Conservation (phyloP, 2,797 vertebrate genomes). For the Okamejei kenojei region DNA sequence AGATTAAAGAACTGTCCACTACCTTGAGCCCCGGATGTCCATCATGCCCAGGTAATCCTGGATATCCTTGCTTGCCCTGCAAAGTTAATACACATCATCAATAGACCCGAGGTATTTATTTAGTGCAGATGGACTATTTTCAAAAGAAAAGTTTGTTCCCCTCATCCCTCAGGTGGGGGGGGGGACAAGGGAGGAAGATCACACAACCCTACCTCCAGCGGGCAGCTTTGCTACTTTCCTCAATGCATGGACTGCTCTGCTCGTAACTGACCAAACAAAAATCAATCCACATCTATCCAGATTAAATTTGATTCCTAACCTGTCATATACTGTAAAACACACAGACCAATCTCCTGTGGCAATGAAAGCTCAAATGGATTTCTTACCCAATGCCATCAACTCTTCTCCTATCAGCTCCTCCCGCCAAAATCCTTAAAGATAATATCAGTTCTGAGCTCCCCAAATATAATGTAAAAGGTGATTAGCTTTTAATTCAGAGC, state of each 20-base stretch:
- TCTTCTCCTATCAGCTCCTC: neutral
- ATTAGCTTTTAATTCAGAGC: no score
- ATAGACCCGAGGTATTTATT: neutral
- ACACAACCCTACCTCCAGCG: neutral
- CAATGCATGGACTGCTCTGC: neutral
- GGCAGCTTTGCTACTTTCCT: neutral
- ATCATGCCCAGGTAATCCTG: conserved; percentile 51
- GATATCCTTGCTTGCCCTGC: conserved; percentile 53
- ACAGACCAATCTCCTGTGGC: neutral
- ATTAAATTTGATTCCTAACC: neutral
- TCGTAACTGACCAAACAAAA: neutral
- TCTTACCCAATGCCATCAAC: neutral
- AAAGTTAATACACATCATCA: conserved; percentile 38
- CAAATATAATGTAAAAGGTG: no score
- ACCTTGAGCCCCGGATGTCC: conserved; percentile 60
- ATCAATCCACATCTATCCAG: neutral
- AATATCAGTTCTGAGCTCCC: no score
- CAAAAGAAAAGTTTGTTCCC: neutral
- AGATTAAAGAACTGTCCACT: neutral
- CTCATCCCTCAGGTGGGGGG: neutral
- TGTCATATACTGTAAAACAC: neutral
- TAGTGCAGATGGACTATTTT: neutral
- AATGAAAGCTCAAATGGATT: neutral
- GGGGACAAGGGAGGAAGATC: neutral
- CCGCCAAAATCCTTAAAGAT: neutral